Evolutionary conservation across 1,140 invertebrate genomes (phyloP), one percentile per base, ranked within the genome.

Genomic region (Akabosia matsudoensis): DNA sequence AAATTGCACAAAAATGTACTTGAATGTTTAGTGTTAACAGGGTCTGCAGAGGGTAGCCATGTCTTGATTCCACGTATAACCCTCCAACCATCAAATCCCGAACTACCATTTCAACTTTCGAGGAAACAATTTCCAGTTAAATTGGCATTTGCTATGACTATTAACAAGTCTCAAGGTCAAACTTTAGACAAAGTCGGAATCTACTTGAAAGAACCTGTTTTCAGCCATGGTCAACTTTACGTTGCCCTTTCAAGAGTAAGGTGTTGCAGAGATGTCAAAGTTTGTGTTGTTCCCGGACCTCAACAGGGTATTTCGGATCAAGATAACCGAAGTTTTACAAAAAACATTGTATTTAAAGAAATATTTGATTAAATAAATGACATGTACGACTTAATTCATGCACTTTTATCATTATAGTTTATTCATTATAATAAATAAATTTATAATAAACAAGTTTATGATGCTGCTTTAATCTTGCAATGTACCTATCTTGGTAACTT

Each of bases 111-210:
- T 80, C 70, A 82, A 34, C 84, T 88, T 75, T 85, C 85, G 82
- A 61, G 87, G 61, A 26, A 86, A 77, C 83, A 87, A 74, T 86
- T 88, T 82, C 84, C 84, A 31, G 77, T 86, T 45, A 77, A 78
- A 76, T 76, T 88, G 14, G 86, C 87, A 45, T 89, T 88, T 82
- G 84, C 85, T 28, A 86, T 88, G 82, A 84, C 85, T 28, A 87
- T 87, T 70, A 88, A 87, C 80, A 88, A 89, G 82, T 84, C 85
- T 81, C 84, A 86, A 81, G 83, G 86, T 34, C 85, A 87, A 74
- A 84, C 86, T 81, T 75, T 84, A 56, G n/a, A 82, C 75, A 74
- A 80, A 74, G 78, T 82, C 74, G 85, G 79, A 79, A 82, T 83
- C 81, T 82, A 83, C 51, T 82, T 79, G 24, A 79, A 34, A 82